phyloP scores from a whole-genome alignment of 2,113 vertebrate genomes.

The Centrocercus urophasianus region DNA sequence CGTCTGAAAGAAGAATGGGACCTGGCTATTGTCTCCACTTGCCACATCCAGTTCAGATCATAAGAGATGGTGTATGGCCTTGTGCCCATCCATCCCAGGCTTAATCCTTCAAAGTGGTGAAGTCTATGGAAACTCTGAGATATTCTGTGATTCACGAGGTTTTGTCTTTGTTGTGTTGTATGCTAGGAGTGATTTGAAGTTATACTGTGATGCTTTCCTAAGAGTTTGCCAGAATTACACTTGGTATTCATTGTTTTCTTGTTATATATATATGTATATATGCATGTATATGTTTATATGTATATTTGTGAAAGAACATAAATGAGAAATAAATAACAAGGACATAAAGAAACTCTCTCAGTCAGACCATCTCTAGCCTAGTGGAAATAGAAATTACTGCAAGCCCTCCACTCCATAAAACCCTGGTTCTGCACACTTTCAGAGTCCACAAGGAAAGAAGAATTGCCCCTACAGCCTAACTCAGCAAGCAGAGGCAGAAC shows the following conservation, averaged over 20 bases:
- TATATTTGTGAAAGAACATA: background rate
- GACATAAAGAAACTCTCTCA: background rate
- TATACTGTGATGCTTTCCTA: background rate
- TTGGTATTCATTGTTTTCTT: background rate
- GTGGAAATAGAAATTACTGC: background rate
- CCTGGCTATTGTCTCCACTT: background rate
- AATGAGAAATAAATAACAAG: background rate
- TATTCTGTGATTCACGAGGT: background rate
- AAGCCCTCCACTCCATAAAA: background rate
- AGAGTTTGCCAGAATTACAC: background rate
- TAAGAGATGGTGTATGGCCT: background rate
- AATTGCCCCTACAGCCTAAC: background rate
- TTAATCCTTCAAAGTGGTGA: background rate
- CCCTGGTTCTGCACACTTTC: background rate
- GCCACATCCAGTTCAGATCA: background rate
- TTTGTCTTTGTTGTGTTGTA: background rate
- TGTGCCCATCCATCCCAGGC: background rate
- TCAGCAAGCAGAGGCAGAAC: background rate
- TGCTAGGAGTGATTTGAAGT: background rate
- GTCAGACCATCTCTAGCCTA: background rate
- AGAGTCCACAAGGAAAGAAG: background rate
- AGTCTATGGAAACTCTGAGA: background rate
- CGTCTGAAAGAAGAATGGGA: background rate
- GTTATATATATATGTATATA: background rate
- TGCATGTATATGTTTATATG: too few relatives aligned